Base-by-base conservation (phyloP, 2,888 invertebrate genomes). In the Melinaea marsaeus region DNA sequence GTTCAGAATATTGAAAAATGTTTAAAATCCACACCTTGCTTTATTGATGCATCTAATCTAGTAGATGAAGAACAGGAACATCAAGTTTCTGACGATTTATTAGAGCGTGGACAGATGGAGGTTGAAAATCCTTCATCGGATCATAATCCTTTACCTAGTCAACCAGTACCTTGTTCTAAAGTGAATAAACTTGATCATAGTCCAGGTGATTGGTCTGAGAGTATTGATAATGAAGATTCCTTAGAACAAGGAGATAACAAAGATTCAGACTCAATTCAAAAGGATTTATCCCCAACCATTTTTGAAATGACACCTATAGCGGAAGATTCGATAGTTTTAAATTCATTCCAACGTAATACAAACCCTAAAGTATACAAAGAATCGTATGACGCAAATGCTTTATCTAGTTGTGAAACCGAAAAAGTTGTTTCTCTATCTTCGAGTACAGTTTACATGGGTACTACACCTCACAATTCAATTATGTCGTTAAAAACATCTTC, bases 11-110 rank as follows among this genome's bases (percentile, higher is more conserved):
- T 33, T 57, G 77, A 79, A 69, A 82, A 79, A 64, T 76, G 79
- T 2, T 75, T 79, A 57, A 86, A 84, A 74, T 77, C 81, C 33
- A 78, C 81, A 2, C 78, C 93, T 65, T 96, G 94, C 79, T 96
- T 95, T 73, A 96, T 96, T 70, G 95, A 95, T 79, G 95, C 95
- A 13, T 94, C 95, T 6, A 94, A 93, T 76, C 85, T 96, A 68
- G 92, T 92, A 33, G 95, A 95, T 79, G 95, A 95, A 76, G 92
- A 91, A 64, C 93, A 94, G 70, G 42, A 42, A 42, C 42, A 42
- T 42, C 42, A 42, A 9, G 75, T 81, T 13, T 72, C 79, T 11
- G 78, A 77, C 68, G 74, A 64, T 63, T 73, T 62, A 22, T 45
- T 54, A n/a, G 63, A 59, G 46, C 5, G 33, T 46, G 57, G 55